Conservation (phyloP, 2,888 invertebrate species). For the Synergus laeviventris region DNA sequence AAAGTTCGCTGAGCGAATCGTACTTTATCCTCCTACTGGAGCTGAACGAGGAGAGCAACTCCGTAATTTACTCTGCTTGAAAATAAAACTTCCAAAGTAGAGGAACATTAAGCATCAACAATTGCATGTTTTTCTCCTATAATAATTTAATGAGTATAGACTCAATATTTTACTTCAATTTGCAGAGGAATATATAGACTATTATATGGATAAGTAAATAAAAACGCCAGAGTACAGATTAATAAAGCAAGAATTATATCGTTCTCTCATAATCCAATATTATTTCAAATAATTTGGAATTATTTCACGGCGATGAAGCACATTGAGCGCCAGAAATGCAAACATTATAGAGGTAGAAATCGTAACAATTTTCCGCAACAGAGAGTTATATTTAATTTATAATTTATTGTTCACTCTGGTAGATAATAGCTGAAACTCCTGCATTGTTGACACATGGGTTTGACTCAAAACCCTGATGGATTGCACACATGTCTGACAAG, state of each 20-base stretch:
- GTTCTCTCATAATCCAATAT: neutral
- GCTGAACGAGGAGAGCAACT: neutral
- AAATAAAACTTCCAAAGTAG: no score
- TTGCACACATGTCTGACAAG: no score
- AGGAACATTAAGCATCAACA: no score
- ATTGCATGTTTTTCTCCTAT: no score
- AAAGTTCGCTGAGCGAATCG: constrained; percentile 51
- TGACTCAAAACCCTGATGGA: constrained; percentile 52
- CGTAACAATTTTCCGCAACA: constrained; percentile 36
- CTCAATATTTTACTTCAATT: no score
- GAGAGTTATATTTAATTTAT: constrained; percentile 51
- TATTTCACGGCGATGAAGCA: constrained; percentile 23
- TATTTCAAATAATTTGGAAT: neutral
- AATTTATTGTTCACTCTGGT: constrained; percentile 55
- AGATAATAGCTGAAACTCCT: constrained; percentile 50
- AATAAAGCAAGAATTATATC: constrained; percentile 18
- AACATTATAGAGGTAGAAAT: neutral
- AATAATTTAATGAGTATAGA: no score
- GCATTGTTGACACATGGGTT: constrained; percentile 54
- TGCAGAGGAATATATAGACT: no score
- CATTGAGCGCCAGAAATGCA: neutral
- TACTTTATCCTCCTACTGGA: neutral
- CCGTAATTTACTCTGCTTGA: no score
- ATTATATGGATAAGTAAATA: neutral
- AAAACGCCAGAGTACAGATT: constrained; percentile 28